Evolutionary conservation across 2,797 vertebrate species (phyloP).

Genomic region (Gallinago nigripennis): DNA sequence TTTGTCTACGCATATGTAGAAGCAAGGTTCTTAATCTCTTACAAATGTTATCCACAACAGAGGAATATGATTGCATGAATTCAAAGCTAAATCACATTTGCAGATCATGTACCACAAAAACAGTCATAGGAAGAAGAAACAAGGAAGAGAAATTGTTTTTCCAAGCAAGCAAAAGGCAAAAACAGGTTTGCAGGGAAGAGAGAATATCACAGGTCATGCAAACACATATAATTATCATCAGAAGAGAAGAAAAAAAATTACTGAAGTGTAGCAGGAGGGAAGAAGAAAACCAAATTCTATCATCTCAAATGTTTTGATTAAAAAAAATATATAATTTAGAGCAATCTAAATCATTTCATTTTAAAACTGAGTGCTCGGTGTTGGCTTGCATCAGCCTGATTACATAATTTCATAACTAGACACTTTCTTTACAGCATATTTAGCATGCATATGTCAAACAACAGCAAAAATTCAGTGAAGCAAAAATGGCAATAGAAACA

Average conservation of each 20-base stretch:
- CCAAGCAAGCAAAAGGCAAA: background rate
- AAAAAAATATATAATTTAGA: slow-evolving; percentile 37
- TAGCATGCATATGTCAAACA: slow-evolving; percentile 21
- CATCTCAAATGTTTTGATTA: slow-evolving; percentile 40
- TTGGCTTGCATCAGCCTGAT: slow-evolving; percentile 32
- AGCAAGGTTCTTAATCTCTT: background rate
- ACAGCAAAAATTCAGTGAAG: slow-evolving; percentile 25
- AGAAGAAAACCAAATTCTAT: slow-evolving; percentile 52
- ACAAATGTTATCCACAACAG: background rate
- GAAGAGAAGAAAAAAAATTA: background rate
- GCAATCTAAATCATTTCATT: slow-evolving; percentile 39
- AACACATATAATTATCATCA: background rate
- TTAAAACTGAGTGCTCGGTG: background rate
- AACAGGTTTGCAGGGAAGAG: background rate
- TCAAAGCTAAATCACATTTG: background rate
- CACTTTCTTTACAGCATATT: background rate
- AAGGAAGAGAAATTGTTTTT: background rate
- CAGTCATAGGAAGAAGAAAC: background rate
- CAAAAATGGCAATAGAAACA: slow-evolving; percentile 41
- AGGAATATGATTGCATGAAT: background rate
- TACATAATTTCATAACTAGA: slow-evolving; percentile 29
- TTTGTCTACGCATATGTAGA: background rate
- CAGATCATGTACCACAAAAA: background rate
- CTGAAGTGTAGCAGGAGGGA: slow-evolving; percentile 6
- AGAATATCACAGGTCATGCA: background rate